Percentiles rank a stretch among this genome's conserved stretches.
These are phyloP conservation scores for Protula sp. DNA, from an alignment of 2,888 invertebrate species.

Conservation along the genomic window DNA sequence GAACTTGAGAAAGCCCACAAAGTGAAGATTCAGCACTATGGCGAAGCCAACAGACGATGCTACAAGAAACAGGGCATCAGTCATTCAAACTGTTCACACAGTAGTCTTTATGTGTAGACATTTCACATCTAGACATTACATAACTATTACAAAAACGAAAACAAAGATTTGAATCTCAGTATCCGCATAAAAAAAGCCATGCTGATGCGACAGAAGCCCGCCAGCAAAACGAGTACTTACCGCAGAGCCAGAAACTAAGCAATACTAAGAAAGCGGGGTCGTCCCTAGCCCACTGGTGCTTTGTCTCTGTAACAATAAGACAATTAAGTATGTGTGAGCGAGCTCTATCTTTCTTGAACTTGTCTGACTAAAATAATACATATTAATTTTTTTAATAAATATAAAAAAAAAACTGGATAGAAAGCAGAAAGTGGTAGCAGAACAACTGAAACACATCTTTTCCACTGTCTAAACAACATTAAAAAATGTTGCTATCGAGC, in stretches of 20 bases:
- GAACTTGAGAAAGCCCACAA: constrained; percentile 67
- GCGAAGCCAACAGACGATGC: constrained; percentile 88
- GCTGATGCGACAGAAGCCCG: too few relatives aligned
- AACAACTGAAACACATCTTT: not conserved
- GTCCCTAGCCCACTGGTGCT: constrained; percentile 96
- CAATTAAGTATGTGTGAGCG: not conserved
- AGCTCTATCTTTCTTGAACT: not conserved
- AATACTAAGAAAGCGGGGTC: constrained; percentile 97
- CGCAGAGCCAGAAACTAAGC: constrained; percentile 70
- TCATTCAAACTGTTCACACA: too few relatives aligned
- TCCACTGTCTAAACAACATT: too few relatives aligned
- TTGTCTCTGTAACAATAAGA: constrained; percentile 70
- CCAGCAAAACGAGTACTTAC: too few relatives aligned
- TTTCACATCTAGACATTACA: too few relatives aligned
- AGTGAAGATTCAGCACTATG: constrained; percentile 67
- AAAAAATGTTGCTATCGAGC: too few relatives aligned
- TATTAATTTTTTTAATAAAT: not conserved
- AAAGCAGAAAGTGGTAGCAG: not conserved
- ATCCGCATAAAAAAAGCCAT: too few relatives aligned
- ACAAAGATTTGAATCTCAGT: too few relatives aligned
- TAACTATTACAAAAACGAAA: too few relatives aligned
- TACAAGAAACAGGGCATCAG: constrained; percentile 59
- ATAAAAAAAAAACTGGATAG: not conserved
- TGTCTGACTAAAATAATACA: not conserved
- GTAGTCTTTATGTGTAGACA: too few relatives aligned